phyloP scores from a whole-genome alignment of 1,140 invertebrate species.

The Drosophila bipectinata region DNA sequence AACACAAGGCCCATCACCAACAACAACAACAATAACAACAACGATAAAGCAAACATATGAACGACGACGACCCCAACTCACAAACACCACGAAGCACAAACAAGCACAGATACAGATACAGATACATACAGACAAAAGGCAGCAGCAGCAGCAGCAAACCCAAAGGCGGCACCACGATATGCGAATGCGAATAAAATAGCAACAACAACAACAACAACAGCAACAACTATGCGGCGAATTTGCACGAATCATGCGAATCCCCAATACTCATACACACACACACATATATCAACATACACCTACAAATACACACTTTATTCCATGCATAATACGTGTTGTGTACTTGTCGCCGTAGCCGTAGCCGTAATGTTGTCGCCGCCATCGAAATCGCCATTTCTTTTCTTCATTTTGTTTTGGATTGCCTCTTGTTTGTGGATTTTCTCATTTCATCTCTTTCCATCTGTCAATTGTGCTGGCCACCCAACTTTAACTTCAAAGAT shows the following conservation, averaged over 20 bases:
- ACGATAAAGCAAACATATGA: constrained; percentile 61
- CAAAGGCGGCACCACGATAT: constrained; percentile 61
- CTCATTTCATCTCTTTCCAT: constrained; percentile 16
- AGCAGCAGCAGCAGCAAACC: constrained; percentile 6
- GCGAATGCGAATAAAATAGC: constrained; percentile 79
- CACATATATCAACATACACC: not conserved
- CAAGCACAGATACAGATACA: constrained; percentile 46
- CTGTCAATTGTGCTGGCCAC: constrained; percentile 28
- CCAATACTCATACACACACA: constrained; percentile 48
- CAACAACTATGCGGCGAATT: constrained; percentile 78
- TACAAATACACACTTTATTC: constrained; percentile 37
- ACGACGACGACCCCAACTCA: constrained; percentile 73
- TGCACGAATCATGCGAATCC: constrained; percentile 81
- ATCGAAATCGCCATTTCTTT: constrained; percentile 37
- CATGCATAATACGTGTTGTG: constrained; percentile 79
- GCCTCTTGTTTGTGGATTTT: constrained; percentile 38
- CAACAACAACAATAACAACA: constrained; percentile 52
- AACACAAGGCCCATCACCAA: constrained; percentile 58
- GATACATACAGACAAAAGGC: constrained; percentile 48
- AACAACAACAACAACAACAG: constrained; percentile 38
- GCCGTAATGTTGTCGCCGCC: constrained; percentile 61
- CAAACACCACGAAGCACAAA: constrained; percentile 31
- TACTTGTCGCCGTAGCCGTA: constrained; percentile 78
- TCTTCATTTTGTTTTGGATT: constrained; percentile 15
- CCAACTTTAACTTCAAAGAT: constrained; percentile 4